phyloP scores from a whole-genome alignment of 2,113 vertebrate species.

The Paedocypris sp. region DNA sequence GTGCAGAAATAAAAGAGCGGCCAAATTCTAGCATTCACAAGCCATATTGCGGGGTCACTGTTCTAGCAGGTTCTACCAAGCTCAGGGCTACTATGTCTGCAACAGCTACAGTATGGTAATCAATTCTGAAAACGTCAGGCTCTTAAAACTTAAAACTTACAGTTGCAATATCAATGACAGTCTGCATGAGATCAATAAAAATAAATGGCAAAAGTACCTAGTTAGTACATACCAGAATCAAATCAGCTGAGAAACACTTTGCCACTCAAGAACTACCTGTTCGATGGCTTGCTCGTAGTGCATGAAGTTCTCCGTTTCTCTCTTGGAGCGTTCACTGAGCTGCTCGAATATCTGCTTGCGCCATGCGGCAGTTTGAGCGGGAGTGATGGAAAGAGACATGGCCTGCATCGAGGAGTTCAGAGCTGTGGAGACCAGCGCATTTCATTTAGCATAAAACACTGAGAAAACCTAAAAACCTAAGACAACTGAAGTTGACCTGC shows the following conservation, averaged over 20 bases:
- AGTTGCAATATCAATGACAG: neutral
- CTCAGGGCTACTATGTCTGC: neutral
- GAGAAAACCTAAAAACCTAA: too few species aligned
- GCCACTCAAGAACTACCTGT: conserved; percentile 59
- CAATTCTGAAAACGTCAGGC: too few species aligned
- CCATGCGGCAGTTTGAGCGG: conserved; percentile 80
- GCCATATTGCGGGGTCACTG: neutral
- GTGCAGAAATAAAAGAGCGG: too few species aligned
- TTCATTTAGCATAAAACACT: too few species aligned
- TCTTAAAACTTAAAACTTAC: too few species aligned
- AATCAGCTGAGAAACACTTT: neutral
- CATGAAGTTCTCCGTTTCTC: conserved; percentile 85
- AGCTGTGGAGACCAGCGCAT: conserved; percentile 48
- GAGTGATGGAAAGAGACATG: conserved; percentile 73
- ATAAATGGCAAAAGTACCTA: neutral
- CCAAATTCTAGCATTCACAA: too few species aligned
- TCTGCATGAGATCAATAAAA: neutral
- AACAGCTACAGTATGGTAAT: neutral
- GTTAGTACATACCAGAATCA: neutral
- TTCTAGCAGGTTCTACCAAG: neutral
- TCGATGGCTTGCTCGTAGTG: conserved; percentile 92
- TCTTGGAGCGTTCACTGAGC: conserved; percentile 78
- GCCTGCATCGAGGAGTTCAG: conserved; percentile 68
- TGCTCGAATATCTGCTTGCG: conserved; percentile 90
- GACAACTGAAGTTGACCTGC: conserved; percentile 57